Evolutionary conservation across 1,140 invertebrate species (phyloP), one percentile per base, ranked within the genome.

Genomic region (Pogonomyrmex barbatus): DNA sequence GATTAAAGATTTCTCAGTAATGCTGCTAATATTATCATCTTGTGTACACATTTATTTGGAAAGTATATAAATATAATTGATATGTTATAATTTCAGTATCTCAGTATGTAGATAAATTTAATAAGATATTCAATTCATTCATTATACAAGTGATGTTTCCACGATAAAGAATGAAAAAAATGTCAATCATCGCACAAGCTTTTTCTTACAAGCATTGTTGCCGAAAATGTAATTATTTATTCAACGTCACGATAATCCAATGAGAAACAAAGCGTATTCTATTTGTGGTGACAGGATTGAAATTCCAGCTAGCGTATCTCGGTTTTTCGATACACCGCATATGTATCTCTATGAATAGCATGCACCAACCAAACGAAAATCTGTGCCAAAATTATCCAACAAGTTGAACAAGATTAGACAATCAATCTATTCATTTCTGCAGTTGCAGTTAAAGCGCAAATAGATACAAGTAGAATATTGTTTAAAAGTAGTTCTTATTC

Each of bases 141-240:
- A 24, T 24, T 24, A 0, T 24, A 47, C 2, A 24, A n/a, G 24
- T 5, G 42, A 81, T 10, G 9, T 10, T 77, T 77, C 14, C 12
- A n/a, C 17, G 9, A 42, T 17, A 33, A n/a, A 39, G 14, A 47
- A 10, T 82, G 10, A 10, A 58, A 82, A 39, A 65, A 58, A 73
- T 71, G 10, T 71, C 4, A 24, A 54, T 4, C 30, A 33, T 67
- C 10, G 52, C 10, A 24, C 4, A 56, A 58, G 6, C 17, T 58
- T 60, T 5, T 12, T 52, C 10, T 60, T 47, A 42, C 67, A 17
- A 24, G n/a, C 24, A 39, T 36, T 17, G 42, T 79, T 73, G 67
- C 67, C 68, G 60, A 45, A 73, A 73, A 30, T 60, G 42, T 60
- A 82, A 82, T 82, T 54, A 73, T 9, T 81, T 81, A 70, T 60